Base-by-base conservation (phyloP, 2,113 vertebrate species). In the Malurus alboscapulatus region DNA sequence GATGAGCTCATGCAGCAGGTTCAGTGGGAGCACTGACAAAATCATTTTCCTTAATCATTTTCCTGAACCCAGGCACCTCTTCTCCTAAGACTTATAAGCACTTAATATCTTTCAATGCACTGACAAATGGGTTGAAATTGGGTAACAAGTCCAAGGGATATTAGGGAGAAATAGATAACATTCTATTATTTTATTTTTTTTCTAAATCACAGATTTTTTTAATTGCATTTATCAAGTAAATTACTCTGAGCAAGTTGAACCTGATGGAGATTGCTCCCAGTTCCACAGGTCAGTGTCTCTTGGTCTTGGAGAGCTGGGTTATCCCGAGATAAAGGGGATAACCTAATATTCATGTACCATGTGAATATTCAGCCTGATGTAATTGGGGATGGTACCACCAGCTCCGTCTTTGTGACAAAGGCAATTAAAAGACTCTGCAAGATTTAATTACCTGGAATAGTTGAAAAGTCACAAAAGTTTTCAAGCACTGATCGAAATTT, bases 21-120 rank as follows among this genome's bases (percentile, higher is more conserved):
- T 88, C 54, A 90, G 80, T 30, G 69, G 76, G 65, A 92, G 78
- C 82, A 69, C 84, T 69, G 92, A 69, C 71, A 90, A 85, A 90
- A 85, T 58, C 51, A 32, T 59, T 73, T 82, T 66, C 75, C 85
- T 88, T 76, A 91, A 90, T 69, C 55, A 54, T 63, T 66, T 68
- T 69, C 79, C 75, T 86, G 67, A 93, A 74, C 63, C 18, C n/a
- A 51, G 38, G 17, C 22, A 75, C 66, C 50, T 78, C 36, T 66
- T 87, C 87, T 83, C 67, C 59, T 85, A 47, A 69, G 53, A 77
- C 36, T 73, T 86, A 44, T 7, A 50, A 75, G 22, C 68, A 22
- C 27, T 79, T 58, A 16, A 29, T 66, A 45, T 58, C 63, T 73
- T 50, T 66, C 67, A 90, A 69, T 10, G 24, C 17, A 7, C 29